Base-by-base conservation (phyloP, 2,888 invertebrate genomes). In the Rhagophthalmus giganteus region DNA sequence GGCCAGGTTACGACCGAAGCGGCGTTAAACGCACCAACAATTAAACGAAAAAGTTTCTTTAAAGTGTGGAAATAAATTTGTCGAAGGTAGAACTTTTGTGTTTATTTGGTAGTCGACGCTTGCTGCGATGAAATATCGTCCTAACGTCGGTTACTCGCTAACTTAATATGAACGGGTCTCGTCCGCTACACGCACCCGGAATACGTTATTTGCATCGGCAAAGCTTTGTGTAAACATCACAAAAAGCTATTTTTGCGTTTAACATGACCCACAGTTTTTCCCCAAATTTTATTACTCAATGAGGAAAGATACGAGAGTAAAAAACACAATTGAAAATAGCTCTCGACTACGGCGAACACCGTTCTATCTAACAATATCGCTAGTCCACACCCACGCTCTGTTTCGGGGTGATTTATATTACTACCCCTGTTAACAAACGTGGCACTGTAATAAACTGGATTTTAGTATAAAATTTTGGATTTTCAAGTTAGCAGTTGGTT, bases 71-170 rank as follows among this genome's bases (percentile, higher is more conserved):
- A 52, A 46, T 52, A 52, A 47, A 52, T 52, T 52, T 47, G 52
- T 46, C 47, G 34, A 46, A 52, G 46, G 31, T 47, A 41, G 51
- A 52, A 54, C 48, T 54, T 56, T 45, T 48, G 44, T 64, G 63
- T 65, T 62, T 63, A 64, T 67, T 67, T 52, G 61, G 63, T 63
- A 65, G 64, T 64, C 64, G 59, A 60, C 59, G 60, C 59, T 58
- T 60, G 62, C 57, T 44, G 62, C 60, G 58, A 62, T 66, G 66
- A 65, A 66, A 66, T 66, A 65, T 65, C 61, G 64, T 65, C 63
- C 55, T 58, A 62, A 61, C 66, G 64, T 57, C 63, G 61, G 60
- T 63, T 63, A 63, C 64, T 58, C 60, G 63, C 63, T 64, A 63
- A 64, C 66, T 66, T 64, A 65, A 66, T 66, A 64, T 62, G 59